phyloP scores from a whole-genome alignment of 2,888 invertebrate species.

The Dryadula phaetusa region DNA sequence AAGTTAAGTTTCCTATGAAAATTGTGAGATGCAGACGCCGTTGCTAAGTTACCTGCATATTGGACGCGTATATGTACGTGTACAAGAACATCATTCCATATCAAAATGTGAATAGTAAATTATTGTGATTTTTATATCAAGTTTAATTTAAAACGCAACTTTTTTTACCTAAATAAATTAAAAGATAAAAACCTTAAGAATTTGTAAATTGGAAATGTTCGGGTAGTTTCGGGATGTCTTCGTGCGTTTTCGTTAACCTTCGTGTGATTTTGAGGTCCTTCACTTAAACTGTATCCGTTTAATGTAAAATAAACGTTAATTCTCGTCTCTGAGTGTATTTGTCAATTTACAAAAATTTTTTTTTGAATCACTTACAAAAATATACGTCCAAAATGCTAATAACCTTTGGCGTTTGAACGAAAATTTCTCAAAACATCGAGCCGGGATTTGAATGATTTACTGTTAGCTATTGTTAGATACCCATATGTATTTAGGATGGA shows the following conservation, averaged over 20 bases:
- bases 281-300: background rate
- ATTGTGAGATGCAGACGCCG: no score
- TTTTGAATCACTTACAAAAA: no score
- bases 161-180: no score
- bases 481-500: background rate
- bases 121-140: no score
- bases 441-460: background rate
- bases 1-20: slow-evolving; percentile 4
- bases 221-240: background rate
- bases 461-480: background rate
- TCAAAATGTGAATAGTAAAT: no score
- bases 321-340: background rate
- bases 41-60: background rate
- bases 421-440: background rate
- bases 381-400: background rate
- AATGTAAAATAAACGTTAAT: background rate
- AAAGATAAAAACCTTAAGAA: no score
- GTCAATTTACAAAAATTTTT: no score
- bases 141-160: no score
- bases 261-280: background rate
- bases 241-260: background rate
- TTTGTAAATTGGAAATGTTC: no score
- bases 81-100: no score
- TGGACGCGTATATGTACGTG: background rate
- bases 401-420: background rate